These are phyloP conservation scores for Stichodactyla helianthus DNA, from an alignment of 64 coral and sea anemone species.

Conservation along the genomic window DNA sequence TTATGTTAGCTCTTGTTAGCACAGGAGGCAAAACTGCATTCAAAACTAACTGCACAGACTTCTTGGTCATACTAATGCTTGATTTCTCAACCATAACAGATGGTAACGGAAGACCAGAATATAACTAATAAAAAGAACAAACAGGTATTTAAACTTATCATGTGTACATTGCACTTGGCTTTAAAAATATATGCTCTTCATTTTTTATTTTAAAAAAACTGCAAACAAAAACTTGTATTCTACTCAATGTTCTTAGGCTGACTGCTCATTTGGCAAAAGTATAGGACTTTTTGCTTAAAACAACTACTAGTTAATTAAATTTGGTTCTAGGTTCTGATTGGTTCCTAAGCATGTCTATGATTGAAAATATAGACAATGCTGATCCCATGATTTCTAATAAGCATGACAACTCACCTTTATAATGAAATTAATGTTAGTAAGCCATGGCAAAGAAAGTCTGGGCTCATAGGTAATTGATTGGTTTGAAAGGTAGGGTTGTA, in stretches of 20 bases:
- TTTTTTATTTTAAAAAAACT: too few relatives aligned
- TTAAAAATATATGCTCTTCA: too few relatives aligned
- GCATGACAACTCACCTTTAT: constrained; percentile 47
- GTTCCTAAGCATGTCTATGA: too few relatives aligned
- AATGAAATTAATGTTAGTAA: constrained; percentile 71
- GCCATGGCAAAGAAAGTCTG: constrained; percentile 72
- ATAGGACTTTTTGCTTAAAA: too few relatives aligned
- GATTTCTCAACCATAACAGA: constrained; percentile 59
- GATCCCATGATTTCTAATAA: not conserved
- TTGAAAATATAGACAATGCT: not conserved
- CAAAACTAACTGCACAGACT: constrained; percentile 29
- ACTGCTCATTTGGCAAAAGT: too few relatives aligned
- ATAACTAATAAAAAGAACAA: constrained; percentile 25
- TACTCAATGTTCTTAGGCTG: too few relatives aligned
- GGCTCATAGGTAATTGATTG: constrained; percentile 61
- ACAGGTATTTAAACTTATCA: not conserved
- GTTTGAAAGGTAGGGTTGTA: constrained; percentile 52
- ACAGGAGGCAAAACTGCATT: constrained; percentile 54
- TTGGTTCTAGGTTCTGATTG: too few relatives aligned
- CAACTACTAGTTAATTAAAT: too few relatives aligned
- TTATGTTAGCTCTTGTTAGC: constrained; percentile 45
- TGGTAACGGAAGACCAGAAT: constrained; percentile 39
- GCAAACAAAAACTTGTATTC: too few relatives aligned
- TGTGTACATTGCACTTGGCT: too few relatives aligned
- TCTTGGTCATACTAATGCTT: constrained; percentile 22